These are phyloP conservation scores for Rhinichthys osculus DNA, from an alignment of 2,797 vertebrate genomes.

Conservation along the genomic window DNA sequence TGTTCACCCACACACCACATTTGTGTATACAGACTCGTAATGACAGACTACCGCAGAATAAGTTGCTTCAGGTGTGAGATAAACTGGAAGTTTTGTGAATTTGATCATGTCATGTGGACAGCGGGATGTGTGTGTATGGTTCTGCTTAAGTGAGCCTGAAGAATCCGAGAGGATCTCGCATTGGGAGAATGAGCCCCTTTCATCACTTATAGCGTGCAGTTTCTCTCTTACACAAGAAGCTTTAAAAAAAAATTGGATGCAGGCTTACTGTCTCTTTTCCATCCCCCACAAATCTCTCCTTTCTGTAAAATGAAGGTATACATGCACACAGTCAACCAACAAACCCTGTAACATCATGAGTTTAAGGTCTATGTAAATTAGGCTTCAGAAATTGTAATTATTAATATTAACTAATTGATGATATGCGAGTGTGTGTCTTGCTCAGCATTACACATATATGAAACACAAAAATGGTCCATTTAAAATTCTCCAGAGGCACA, in stretches of 20 bases:
- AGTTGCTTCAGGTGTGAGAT: slow-evolving; percentile 74
- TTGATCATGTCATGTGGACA: slow-evolving; percentile 56
- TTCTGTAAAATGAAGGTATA: slow-evolving; percentile 61
- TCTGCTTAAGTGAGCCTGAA: slow-evolving; percentile 80
- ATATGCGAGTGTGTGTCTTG: neutral
- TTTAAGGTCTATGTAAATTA: slow-evolving; percentile 75
- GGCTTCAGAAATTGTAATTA: slow-evolving; percentile 27
- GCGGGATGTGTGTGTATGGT: slow-evolving; percentile 59
- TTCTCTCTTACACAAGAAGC: slow-evolving; percentile 61
- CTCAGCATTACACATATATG: neutral
- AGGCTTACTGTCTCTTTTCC: slow-evolving; percentile 51
- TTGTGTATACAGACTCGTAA: slow-evolving; percentile 70
- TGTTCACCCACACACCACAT: slow-evolving; percentile 38
- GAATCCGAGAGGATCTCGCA: slow-evolving; percentile 76
- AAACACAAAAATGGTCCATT: neutral
- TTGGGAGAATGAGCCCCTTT: slow-evolving; percentile 72
- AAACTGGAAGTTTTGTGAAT: slow-evolving; percentile 62
- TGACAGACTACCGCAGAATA: slow-evolving; percentile 65
- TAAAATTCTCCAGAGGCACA: neutral
- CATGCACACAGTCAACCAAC: slow-evolving; percentile 51
- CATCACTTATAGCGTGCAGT: slow-evolving; percentile 68
- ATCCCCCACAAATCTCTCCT: slow-evolving; percentile 24
- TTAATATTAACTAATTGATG: neutral
- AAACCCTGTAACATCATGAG: slow-evolving; percentile 56
- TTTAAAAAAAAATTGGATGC: slow-evolving; percentile 64